A percentile compares a stretch with the other conserved stretches of the same genome.
Evolutionary conservation across 2,888 invertebrate species (phyloP).

Genomic region (Euclidia mi): DNA sequence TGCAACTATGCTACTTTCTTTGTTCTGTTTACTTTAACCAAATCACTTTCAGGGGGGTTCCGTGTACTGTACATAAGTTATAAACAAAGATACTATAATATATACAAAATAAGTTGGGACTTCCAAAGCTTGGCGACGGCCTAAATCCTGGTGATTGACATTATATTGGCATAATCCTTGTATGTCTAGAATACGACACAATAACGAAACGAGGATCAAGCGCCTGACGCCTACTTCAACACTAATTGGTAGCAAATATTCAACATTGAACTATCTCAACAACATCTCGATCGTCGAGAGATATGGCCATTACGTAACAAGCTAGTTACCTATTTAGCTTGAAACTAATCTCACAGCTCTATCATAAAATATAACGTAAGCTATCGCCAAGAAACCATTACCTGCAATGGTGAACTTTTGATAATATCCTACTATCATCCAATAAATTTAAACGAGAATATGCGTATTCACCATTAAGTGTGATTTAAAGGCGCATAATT

Average conservation of each 20-base stretch:
- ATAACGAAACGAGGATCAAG: too few species aligned
- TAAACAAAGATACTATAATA: too few species aligned
- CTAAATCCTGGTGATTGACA: too few species aligned
- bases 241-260: not conserved
- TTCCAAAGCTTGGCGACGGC: too few species aligned
- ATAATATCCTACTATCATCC: constrained; percentile 75
- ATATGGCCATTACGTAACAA: constrained; percentile 26
- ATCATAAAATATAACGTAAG: constrained; percentile 56
- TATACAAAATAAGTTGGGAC: too few species aligned
- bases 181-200: too few species aligned
- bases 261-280: constrained; percentile 1
- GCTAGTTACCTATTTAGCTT: constrained; percentile 40
- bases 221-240: too few species aligned
- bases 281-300: constrained; percentile 18
- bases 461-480: constrained; percentile 85
- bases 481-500: constrained; percentile 83
- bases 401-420: constrained; percentile 70
- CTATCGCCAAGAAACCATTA: constrained; percentile 64
- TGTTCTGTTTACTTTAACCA: too few species aligned
- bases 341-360: constrained; percentile 37
- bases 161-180: not conserved
- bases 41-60: too few species aligned
- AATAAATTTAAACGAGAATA: constrained; percentile 82
- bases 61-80: too few species aligned
- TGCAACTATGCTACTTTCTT: too few species aligned